These are phyloP conservation scores for Trididemnum nubilum DNA, from an alignment of 23 tunicate genomes.

Conservation along the genomic window DNA sequence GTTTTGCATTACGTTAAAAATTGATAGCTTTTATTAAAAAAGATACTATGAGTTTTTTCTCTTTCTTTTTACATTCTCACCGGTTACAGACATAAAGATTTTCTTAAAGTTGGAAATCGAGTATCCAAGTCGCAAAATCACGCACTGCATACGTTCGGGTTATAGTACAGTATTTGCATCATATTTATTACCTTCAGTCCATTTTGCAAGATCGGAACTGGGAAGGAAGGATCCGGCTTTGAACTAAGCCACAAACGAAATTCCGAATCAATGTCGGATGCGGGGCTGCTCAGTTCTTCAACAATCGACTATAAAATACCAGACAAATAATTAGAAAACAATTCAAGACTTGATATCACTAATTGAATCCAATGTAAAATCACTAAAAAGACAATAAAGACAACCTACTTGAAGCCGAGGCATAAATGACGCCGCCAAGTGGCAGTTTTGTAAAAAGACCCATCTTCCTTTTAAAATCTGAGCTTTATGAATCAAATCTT, in stretches of 20 bases:
- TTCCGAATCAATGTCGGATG: constrained; percentile 80
- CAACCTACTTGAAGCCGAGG: constrained; percentile 79
- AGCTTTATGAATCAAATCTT: constrained; percentile 87
- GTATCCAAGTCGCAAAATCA: no score
- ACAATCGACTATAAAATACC: constrained; percentile 68
- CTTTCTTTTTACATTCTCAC: no score
- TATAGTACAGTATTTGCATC: no score
- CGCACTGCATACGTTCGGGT: no score
- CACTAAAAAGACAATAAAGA: not conserved
- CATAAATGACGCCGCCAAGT: constrained; percentile 95
- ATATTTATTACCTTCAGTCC: constrained; percentile 97
- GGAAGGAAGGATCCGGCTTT: constrained; percentile 87
- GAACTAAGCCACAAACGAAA: constrained; percentile 93
- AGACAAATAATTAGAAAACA: not conserved
- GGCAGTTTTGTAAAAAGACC: constrained; percentile 97
- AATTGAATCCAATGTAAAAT: no score
- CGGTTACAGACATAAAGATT: no score
- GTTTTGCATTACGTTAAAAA: no score
- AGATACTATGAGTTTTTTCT: no score
- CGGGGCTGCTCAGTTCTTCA: constrained; percentile 66
- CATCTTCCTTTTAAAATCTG: constrained; percentile 95
- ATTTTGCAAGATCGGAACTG: constrained; percentile 81
- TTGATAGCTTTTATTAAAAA: no score
- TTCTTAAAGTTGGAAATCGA: no score
- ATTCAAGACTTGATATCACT: no score